These are phyloP conservation scores for Plagiodera versicolora DNA, from an alignment of 2,888 invertebrate genomes.

Conservation along the genomic window DNA sequence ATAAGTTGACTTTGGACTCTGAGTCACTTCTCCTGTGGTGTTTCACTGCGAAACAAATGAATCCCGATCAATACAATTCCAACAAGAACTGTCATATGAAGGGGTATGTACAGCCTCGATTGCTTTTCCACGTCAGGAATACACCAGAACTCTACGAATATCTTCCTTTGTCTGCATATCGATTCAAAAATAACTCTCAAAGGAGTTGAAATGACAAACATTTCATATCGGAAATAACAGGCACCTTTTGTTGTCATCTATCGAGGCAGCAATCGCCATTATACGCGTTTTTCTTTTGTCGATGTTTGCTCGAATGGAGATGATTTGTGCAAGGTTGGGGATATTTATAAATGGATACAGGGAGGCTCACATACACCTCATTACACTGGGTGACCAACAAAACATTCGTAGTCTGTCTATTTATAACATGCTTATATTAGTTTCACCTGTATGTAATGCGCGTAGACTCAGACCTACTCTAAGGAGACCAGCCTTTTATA, in stretches of 20 bases:
- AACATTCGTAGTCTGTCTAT: no score
- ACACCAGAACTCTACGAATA: background rate
- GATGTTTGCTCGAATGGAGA: background rate
- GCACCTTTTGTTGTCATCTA: background rate
- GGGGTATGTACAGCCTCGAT: background rate
- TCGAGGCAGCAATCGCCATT: background rate
- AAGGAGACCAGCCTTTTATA: no score
- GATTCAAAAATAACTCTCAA: background rate
- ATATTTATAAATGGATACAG: background rate
- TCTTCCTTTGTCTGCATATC: background rate
- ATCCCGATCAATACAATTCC: no score
- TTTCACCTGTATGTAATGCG: no score
- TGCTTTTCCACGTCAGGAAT: background rate
- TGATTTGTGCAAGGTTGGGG: background rate
- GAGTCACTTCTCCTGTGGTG: no score
- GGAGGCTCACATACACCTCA: no score
- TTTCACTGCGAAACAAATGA: no score
- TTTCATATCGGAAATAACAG: background rate
- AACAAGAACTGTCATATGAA: no score
- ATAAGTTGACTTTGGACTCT: no score
- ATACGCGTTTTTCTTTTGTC: background rate
- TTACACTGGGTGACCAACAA: no score
- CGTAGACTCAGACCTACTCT: no score
- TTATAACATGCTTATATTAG: no score
- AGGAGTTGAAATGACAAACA: background rate